Evolutionary conservation across 2,113 vertebrate genomes (phyloP).

Genomic region (Scolopax mira): DNA sequence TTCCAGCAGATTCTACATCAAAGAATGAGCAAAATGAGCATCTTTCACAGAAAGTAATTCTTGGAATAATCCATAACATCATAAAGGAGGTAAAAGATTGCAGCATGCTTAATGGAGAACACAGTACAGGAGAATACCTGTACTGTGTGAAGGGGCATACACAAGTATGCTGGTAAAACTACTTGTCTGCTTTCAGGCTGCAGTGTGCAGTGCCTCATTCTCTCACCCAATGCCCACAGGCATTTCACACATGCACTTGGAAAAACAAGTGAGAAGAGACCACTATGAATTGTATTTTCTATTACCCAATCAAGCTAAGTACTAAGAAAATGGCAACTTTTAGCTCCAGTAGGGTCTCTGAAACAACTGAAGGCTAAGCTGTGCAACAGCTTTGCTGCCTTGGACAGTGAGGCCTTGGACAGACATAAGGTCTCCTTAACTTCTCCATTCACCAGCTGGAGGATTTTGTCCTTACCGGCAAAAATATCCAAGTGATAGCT

Average conservation of each 20-base stretch:
- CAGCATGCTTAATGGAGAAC: neutral
- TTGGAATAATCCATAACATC: neutral
- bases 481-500: neutral
- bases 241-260: neutral
- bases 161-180: neutral
- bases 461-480: neutral
- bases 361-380: neutral
- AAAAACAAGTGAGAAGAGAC: neutral
- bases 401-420: neutral
- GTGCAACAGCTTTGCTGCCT: conserved; percentile 10
- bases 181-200: neutral
- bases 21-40: neutral
- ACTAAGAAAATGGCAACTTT: neutral
- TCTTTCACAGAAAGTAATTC: neutral
- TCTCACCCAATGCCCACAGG: neutral
- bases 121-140: too few relatives aligned
- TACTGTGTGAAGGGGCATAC: neutral
- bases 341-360: neutral
- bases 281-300: neutral
- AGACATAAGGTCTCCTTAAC: neutral
- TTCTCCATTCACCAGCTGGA: neutral
- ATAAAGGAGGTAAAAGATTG: neutral
- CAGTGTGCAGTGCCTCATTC: neutral
- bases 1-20: neutral
- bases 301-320: neutral